Evolutionary conservation across 2,888 invertebrate genomes (phyloP).

Genomic region (Platerodrilus igneus): DNA sequence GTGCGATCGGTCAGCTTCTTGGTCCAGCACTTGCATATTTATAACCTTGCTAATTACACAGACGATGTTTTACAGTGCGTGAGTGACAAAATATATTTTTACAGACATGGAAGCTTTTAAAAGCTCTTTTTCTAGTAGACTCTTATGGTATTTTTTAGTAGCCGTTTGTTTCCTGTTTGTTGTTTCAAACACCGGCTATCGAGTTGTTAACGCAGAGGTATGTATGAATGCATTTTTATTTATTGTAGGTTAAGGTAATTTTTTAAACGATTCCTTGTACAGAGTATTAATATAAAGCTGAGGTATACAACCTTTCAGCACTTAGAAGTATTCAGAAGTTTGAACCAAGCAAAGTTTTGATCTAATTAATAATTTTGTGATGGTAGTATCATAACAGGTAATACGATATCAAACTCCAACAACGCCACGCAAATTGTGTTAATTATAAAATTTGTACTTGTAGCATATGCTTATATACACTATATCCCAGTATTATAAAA

Average conservation of each 20-base stretch:
- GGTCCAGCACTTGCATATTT: conserved; percentile 23
- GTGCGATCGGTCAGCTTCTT: conserved; percentile 29
- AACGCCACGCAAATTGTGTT: conserved; percentile 15
- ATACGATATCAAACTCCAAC: conserved; percentile 19
- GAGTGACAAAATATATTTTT: conserved; percentile 19
- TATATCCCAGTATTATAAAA: too few relatives aligned
- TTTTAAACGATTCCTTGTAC: background rate
- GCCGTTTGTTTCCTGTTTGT: conserved; percentile 24
- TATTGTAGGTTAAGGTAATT: conserved; percentile 2
- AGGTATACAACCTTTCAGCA: conserved; percentile 16
- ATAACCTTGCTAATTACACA: conserved; percentile 15
- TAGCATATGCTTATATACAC: too few relatives aligned
- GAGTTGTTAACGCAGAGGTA: conserved; percentile 31
- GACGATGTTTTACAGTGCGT: conserved; percentile 26
- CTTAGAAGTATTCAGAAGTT: conserved; percentile 21
- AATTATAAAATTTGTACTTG: conserved; percentile 17
- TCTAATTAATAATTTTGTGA: conserved; percentile 22
- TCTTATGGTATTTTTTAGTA: conserved; percentile 28
- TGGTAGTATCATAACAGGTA: conserved; percentile 19
- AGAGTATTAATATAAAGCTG: conserved; percentile 18
- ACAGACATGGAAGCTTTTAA: conserved; percentile 28
- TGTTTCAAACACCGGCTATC: conserved; percentile 25
- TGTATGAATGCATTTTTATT: conserved; percentile 20
- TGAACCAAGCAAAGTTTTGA: conserved; percentile 19
- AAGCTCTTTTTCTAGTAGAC: conserved; percentile 28